A percentile compares a stretch with the other conserved stretches of the same genome.
Evolutionary conservation across 2,888 invertebrate genomes (phyloP).

Genomic region (Campoplex capitator): DNA sequence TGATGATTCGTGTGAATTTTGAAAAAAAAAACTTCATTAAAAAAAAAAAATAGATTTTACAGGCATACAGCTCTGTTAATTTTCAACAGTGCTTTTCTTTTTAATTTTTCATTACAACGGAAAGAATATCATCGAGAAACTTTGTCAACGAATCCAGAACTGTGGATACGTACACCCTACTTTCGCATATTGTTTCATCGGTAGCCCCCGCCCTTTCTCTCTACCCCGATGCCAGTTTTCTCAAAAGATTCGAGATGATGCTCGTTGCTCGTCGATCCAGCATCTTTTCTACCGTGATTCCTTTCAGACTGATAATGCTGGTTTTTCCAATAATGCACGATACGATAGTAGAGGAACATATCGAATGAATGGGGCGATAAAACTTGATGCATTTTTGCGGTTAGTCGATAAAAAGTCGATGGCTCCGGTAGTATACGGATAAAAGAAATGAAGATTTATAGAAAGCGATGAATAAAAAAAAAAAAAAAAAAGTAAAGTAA

Average conservation of each 20-base stretch:
- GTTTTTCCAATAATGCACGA: constrained; percentile 7
- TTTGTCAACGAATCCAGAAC: not conserved
- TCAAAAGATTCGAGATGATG: not conserved
- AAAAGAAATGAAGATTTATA: constrained; percentile 17
- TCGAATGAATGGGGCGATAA: constrained; percentile 18
- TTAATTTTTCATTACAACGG: not conserved
- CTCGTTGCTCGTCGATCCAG: not conserved
- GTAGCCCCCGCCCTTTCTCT: not conserved
- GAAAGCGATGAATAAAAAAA: constrained; percentile 5
- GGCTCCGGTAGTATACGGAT: not conserved
- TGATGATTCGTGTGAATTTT: not conserved
- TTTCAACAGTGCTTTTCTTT: not conserved
- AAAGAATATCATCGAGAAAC: not conserved
- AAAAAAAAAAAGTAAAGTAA: too few relatives aligned
- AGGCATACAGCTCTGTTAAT: not conserved
- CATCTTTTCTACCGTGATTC: not conserved
- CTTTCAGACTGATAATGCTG: constrained; percentile 3
- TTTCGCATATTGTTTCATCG: not conserved
- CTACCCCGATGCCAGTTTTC: not conserved
- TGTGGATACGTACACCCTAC: not conserved
- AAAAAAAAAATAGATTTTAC: not conserved
- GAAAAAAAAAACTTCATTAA: not conserved
- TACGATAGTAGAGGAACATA: not conserved
- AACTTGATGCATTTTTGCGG: constrained; percentile 18
- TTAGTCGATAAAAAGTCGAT: constrained; percentile 10